These are phyloP conservation scores for Phenganax subtilis DNA, from an alignment of 92 coral and sea anemone species.

Conservation along the genomic window DNA sequence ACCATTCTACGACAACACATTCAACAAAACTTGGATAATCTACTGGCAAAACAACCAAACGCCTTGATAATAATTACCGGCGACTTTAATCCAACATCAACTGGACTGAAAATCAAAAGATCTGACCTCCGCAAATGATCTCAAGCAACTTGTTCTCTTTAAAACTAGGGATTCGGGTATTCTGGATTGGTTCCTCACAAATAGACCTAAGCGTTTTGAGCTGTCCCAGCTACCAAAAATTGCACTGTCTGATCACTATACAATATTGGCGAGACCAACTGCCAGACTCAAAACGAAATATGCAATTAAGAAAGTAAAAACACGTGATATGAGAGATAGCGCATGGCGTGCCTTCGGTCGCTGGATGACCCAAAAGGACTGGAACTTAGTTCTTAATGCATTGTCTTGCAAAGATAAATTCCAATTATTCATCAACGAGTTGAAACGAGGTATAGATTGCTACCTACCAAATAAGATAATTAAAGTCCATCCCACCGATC, in stretches of 20 bases:
- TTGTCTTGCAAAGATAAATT: no score
- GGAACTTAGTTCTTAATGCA: background rate
- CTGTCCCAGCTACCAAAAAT: background rate
- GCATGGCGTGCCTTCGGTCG: no score
- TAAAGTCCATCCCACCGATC: background rate
- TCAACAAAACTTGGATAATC: constrained; percentile 18
- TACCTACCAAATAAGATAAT: constrained; percentile 10
- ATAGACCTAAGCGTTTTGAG: background rate
- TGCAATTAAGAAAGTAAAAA: background rate
- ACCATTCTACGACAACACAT: background rate
- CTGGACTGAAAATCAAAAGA: no score
- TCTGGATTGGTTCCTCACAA: constrained; percentile 17
- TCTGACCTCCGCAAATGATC: no score
- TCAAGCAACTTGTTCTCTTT: no score
- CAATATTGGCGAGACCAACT: background rate
- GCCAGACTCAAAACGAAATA: no score
- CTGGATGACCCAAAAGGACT: no score
- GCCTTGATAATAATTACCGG: background rate
- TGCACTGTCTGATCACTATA: constrained; percentile 15
- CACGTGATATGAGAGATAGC: no score
- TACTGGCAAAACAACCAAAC: constrained; percentile 15
- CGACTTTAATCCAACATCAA: background rate
- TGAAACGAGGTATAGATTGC: background rate
- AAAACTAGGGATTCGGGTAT: background rate
- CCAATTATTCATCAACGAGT: background rate